phyloP scores from a whole-genome alignment of 1,140 invertebrate genomes.

The Temnothorax longispinosus region DNA sequence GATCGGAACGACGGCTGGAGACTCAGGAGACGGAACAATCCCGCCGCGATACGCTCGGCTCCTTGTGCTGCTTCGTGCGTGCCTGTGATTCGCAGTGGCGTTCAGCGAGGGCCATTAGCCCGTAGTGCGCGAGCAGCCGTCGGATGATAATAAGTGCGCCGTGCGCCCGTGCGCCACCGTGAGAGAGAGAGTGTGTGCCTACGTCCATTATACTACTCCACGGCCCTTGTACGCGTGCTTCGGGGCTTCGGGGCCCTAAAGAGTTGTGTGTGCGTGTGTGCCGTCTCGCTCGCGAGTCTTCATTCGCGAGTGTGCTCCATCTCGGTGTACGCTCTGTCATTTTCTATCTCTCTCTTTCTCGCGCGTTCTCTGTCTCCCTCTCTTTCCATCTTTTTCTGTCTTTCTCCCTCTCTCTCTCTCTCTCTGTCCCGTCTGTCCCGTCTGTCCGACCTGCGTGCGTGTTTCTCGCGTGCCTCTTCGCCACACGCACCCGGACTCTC shows the following conservation, averaged over 20 bases:
- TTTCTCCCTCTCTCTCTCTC: background rate
- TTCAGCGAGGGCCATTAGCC: no score
- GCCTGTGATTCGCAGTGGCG: conserved; percentile 62
- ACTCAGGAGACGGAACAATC: background rate
- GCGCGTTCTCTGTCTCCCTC: background rate
- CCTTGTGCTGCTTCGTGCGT: background rate
- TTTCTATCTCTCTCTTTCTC: conserved; percentile 24
- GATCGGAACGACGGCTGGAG: conserved; percentile 11
- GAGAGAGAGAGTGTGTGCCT: background rate
- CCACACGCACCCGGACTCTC: conserved; percentile 70
- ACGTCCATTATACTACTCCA: background rate
- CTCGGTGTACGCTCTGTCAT: conserved; percentile 20
- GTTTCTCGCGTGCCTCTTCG: conserved; percentile 72
- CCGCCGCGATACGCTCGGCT: background rate
- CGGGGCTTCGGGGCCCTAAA: background rate
- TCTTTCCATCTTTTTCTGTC: conserved; percentile 6
- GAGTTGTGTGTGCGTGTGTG: background rate
- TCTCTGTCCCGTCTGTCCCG: conserved; percentile 32
- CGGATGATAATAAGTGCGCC: conserved; percentile 5
- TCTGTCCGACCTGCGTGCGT: conserved; percentile 70
- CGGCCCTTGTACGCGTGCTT: background rate
- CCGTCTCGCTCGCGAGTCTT: no score
- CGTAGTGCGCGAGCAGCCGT: background rate
- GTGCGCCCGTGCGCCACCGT: background rate
- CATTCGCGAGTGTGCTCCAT: conserved; percentile 7